Evolutionary conservation across 1,140 invertebrate species (phyloP), one percentile per base, ranked within the genome.

Genomic region (Leucophenga varia): DNA sequence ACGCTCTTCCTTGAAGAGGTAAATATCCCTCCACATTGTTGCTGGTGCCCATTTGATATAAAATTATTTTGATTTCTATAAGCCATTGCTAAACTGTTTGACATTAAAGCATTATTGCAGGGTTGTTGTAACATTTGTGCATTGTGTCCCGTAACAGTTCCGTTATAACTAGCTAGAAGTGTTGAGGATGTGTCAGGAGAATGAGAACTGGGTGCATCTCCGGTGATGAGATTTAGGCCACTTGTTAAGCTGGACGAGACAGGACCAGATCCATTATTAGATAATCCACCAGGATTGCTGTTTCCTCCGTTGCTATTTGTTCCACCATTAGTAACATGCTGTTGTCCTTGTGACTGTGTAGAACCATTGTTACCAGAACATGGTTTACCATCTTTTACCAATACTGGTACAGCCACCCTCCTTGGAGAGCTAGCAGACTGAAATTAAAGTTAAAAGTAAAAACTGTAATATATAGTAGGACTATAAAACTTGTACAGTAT

Each of bases 371-470:
- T 82, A 8, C 82, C 82, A 37, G 86, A 85, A 69, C 93, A 95
- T 0, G 93, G 93, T 73, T 97, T 97, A 2, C 94, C 94, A 78
- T 97, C 95, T 78, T 96, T 95, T 45, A 97, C 94, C 51, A 97
- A 79, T 12, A 97, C 93, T 14, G 94, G 94, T 25, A 97, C 93
- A 0, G 93, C 91, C 22, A 97, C 94, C 37, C 94, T 82, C 49
- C 94, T 80, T 2, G 94, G 93, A 18, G 93, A 95, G 72, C 88
- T 91, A 51, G 89, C 86, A 37, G 86, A 86, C 88, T 91, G 80
- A n/a, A n/a, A n/a, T n/a, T n/a, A n/a, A n/a, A n/a, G n/a, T n/a
- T n/a, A n/a, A n/a, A n/a, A n/a, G n/a, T n/a, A n/a, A n/a, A n/a
- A n/a, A n/a, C n/a, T n/a, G n/a, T n/a, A n/a, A n/a, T n/a, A n/a